Evolutionary conservation across 2,113 vertebrate genomes (phyloP), one percentile per base, ranked within the genome.

Genomic region (Eidolon helvum): DNA sequence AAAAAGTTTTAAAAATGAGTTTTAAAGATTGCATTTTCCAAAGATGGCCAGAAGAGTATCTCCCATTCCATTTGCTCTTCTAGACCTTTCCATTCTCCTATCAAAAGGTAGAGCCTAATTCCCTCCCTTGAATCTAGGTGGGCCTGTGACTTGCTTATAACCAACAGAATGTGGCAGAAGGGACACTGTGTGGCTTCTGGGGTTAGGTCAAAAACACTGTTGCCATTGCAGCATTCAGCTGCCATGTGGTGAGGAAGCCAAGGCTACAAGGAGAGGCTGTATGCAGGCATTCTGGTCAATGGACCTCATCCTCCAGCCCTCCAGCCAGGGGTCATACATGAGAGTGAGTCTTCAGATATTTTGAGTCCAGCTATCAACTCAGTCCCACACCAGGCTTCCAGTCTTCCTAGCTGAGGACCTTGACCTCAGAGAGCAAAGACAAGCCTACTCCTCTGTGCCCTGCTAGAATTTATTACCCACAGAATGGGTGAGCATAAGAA

Each of bases 181-280:
- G 30, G 30, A 79, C 21, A 24, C 19, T 1, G 43, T 4, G 7
- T 43, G 71, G 24, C 19, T 22, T 24, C 53, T 7, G 72, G 61
- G 57, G 12, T 59, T 33, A 19, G 33, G 33, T 38, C 79, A 68
- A 75, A 77, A 50, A 33, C 59, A 19, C 18, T 26, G 69, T 24
- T 7, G 0, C 22, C 66, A 22, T 28, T 0, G 21, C 0, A 63
- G 43, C 2, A 9, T 30, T 61, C 30, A 15, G 15, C 61, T 0
- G 2, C 83, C 91, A 65, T 5, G 45, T 12, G 50, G 57, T 40
- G 19, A 12, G 65, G 45, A 48, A 79, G 91, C 33, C 26, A 59
- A 18, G 26, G 24, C 7, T 11, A 9, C 3, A 1, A 0, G 10
- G 66, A 74, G 5, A 90, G 30, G 22, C 28, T 22, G 16, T 0